Evolutionary conservation across 2,113 vertebrate species (phyloP).

Genomic region (Columba janthina): DNA sequence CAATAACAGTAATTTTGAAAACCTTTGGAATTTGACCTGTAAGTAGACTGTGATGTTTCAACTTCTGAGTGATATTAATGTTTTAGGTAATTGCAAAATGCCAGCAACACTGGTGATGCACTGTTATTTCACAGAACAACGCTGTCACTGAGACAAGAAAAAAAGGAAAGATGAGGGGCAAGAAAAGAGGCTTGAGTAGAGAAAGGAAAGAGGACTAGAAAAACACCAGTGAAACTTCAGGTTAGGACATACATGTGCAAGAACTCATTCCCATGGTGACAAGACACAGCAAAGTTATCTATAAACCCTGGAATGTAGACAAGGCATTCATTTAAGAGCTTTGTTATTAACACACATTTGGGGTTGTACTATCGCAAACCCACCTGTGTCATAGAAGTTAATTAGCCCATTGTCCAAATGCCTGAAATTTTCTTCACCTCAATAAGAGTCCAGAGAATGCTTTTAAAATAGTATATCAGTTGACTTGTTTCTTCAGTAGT

Average conservation of each 20-base stretch:
- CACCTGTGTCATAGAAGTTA: neutral
- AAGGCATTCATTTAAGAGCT: neutral
- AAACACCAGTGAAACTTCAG: neutral
- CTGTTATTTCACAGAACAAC: neutral
- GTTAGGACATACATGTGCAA: neutral
- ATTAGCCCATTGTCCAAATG: neutral
- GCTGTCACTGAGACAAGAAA: neutral
- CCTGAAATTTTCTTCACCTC: neutral
- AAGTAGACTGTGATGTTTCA: conserved; percentile 50
- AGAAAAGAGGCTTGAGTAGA: neutral
- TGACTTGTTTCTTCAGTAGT: neutral
- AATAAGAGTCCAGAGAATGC: neutral
- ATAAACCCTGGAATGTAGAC: neutral
- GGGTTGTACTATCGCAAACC: neutral
- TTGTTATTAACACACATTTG: neutral
- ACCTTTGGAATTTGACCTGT: conserved; percentile 35
- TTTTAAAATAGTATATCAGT: neutral
- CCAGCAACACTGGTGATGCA: neutral
- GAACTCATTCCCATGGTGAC: neutral
- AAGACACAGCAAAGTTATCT: neutral
- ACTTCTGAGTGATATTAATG: conserved; percentile 1
- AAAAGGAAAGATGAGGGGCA: neutral
- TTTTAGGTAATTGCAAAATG: conserved; percentile 10
- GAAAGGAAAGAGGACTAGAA: neutral
- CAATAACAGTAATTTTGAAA: conserved; percentile 38